Evolutionary conservation across 1,140 invertebrate species (phyloP), one percentile per base, ranked within the genome.

Genomic region (Pogonomyrmex barbatus): DNA sequence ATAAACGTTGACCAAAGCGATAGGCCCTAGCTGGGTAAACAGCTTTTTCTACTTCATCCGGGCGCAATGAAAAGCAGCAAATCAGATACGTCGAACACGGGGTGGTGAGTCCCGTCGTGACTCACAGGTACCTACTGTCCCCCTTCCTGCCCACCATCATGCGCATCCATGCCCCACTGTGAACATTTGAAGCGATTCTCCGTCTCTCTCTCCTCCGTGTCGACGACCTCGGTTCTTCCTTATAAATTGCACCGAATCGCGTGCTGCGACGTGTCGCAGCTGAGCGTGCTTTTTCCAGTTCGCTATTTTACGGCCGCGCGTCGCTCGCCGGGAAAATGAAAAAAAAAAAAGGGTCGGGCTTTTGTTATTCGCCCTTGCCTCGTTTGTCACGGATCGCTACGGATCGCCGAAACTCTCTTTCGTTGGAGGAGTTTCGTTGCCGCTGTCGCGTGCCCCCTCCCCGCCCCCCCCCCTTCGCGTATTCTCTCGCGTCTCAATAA

Each of bases 151-250:
- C 33, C 33, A 0, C 36, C 42, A 45, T 0, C 36, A 24, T 24
- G 36, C 17, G 3, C 30, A 4, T 24, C 39, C 63, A 24, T 45
- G 76, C 77, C 47, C 58, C 73, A 60, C 47, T 24, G 62, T 56
- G 6, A 24, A 58, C 50, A 79, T 52, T 83, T 75, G 62, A 60
- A 89, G 78, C 87, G 71, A 90, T 82, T 76, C 87, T 75, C 89
- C 54, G 54, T 82, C 75, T 85, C 85, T 87, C 84, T 86, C 84
- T 67, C 42, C 24, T 68, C 86, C 71, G 92, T 93, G 93, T 93
- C 93, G 93, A 91, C 93, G 93, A 94, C 93, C 93, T 91, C 90
- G n/a, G 75, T 88, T 85, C 83, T 86, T 86, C 86, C 88, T 87
- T 76, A 86, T 90, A 87, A 92, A 92, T 92, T 92, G 88, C 92